Conservation (phyloP, 1,140 invertebrate species). For the Bombus waltoni region DNA sequence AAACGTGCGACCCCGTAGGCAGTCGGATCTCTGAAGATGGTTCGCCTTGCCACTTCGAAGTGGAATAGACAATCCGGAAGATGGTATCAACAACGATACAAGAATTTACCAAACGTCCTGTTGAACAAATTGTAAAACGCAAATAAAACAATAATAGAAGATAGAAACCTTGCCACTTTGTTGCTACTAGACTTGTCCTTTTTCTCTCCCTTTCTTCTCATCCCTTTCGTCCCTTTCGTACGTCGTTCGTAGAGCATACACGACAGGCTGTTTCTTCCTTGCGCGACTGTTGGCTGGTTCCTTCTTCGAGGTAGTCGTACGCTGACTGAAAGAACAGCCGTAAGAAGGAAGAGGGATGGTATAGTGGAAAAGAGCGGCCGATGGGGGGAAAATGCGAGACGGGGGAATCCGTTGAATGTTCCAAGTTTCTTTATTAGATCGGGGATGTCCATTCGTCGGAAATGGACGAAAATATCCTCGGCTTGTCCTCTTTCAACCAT, state of each 20-base stretch:
- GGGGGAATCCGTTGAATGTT: slow-evolving; percentile 44
- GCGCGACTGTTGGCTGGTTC: slow-evolving; percentile 18
- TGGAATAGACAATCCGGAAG: too few relatives aligned
- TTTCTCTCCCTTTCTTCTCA: not conserved
- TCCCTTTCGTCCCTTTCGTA: slow-evolving; percentile 2
- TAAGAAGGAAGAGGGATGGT: slow-evolving; percentile 17
- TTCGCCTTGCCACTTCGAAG: slow-evolving; percentile 57
- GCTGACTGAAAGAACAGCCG: slow-evolving; percentile 17
- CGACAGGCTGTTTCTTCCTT: slow-evolving; percentile 52
- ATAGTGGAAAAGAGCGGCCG: slow-evolving; percentile 5
- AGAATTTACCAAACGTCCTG: too few relatives aligned
- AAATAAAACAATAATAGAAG: too few relatives aligned
- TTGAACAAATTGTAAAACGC: too few relatives aligned
- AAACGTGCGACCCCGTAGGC: slow-evolving; percentile 53
- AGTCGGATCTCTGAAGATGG: slow-evolving; percentile 63
- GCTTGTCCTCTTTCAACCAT: not conserved
- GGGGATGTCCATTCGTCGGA: slow-evolving; percentile 68
- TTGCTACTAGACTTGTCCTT: slow-evolving; percentile 47
- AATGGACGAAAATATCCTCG: slow-evolving; percentile 62
- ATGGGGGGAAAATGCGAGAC: slow-evolving; percentile 49
- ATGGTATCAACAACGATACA: too few relatives aligned
- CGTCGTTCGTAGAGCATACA: slow-evolving; percentile 29
- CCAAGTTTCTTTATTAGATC: slow-evolving; percentile 77
- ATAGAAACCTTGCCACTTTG: slow-evolving; percentile 55
- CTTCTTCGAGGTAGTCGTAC: not conserved